These are phyloP conservation scores for Calliphora vicina DNA, from an alignment of 1,140 invertebrate genomes.

Conservation along the genomic window DNA sequence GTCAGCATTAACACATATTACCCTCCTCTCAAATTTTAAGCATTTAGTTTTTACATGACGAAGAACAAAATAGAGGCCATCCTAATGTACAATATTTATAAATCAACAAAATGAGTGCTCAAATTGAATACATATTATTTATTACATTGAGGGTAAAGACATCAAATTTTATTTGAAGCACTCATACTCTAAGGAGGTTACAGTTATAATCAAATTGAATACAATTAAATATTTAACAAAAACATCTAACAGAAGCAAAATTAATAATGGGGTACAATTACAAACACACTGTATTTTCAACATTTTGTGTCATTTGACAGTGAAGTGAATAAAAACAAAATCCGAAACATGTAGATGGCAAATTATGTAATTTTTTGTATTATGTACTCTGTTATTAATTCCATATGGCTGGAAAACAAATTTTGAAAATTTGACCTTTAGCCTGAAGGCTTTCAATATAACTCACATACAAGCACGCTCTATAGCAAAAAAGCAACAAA, in stretches of 20 bases:
- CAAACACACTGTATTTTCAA: background rate
- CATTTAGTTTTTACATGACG: too few relatives aligned
- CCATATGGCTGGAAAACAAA: background rate
- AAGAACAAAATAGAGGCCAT: too few relatives aligned
- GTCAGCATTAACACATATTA: too few relatives aligned
- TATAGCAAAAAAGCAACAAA: constrained; percentile 1
- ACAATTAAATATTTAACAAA: background rate
- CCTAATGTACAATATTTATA: too few relatives aligned
- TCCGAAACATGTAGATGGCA: background rate
- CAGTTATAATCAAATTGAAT: background rate
- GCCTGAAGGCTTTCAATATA: background rate
- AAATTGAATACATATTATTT: too few relatives aligned
- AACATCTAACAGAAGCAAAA: background rate
- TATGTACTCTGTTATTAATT: background rate
- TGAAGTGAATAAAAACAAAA: background rate
- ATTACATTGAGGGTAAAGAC: too few relatives aligned
- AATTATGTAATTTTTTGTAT: background rate
- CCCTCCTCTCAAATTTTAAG: too few relatives aligned
- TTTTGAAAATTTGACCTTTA: constrained; percentile 16
- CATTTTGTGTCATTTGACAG: background rate
- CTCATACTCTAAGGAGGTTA: background rate
- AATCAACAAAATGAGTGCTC: too few relatives aligned
- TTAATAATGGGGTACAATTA: constrained; percentile 25
- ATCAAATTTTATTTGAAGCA: too few relatives aligned
- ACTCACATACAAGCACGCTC: background rate